Evolutionary conservation across 2,888 invertebrate genomes (phyloP), one percentile per base, ranked within the genome.

Genomic region (Hofmannophila pseudospretella): DNA sequence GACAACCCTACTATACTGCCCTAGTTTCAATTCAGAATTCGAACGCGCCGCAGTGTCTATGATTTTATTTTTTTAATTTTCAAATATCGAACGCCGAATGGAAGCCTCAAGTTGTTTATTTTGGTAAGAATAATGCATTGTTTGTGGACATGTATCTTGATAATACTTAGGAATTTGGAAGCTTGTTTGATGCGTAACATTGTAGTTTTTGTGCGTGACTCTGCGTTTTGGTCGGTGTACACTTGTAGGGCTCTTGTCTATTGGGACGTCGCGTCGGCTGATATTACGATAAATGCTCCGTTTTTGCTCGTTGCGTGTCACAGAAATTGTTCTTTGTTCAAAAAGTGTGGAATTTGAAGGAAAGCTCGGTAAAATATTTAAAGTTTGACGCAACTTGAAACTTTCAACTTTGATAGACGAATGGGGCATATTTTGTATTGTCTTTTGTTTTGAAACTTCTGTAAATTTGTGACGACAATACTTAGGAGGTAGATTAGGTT

Each of bases 131-230:
- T 76, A 79, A 77, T 79, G 72, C 76, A 85, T 85, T 85, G 85
- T 85, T 75, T 75, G 82, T 69, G 72, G 74, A 80, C 79, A 77
- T 63, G 61, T 73, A 76, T 79, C 75, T 73, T 54, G 75, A 79
- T 79, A 70, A 68, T 67, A 63, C 51, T 42, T 58, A 61, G 70
- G 70, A 63, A 76, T 78, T 70, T 67, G 63, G 62, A 44, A 65
- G 68, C 62, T 58, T 64, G 65, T 65, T 64, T 63, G 62, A 55
- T 53, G 57, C 54, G 56, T 56, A 55, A 57, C 54, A 52, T 46
- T 45, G 39, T 38, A 39, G 55, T 67, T 71, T 68, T 67, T 70
- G 58, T 62, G 47, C 65, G 52, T 81, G 81, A 81, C 73, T 54
- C 10, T 57, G 73, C 76, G 51, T 66, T 67, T 76, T 63, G n/a